Evolutionary conservation across 2,888 invertebrate species (phyloP).

Genomic region (Dendrolimus pini): DNA sequence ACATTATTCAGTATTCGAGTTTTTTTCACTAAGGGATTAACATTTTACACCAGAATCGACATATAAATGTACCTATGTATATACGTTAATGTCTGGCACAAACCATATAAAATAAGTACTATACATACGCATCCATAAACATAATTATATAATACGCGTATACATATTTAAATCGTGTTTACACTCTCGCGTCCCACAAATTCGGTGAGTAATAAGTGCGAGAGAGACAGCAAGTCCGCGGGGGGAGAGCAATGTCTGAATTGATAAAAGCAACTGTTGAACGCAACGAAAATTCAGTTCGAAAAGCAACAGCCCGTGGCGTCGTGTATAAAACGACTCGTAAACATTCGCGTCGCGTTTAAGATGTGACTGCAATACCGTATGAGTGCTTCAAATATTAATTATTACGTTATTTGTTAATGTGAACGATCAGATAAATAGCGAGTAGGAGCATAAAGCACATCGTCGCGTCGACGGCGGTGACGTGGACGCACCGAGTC

Average conservation of each 20-base stretch:
- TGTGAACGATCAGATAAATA: conserved; percentile 32
- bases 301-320: conserved; percentile 47
- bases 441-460: conserved; percentile 27
- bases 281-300: conserved; percentile 67
- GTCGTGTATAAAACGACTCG: conserved; percentile 35
- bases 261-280: conserved; percentile 73
- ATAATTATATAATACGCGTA: conserved; percentile 32
- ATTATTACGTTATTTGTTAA: conserved; percentile 33
- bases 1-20: too few species aligned
- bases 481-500: conserved; percentile 65
- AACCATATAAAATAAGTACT: conserved; percentile 15
- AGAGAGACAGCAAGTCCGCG: conserved; percentile 41
- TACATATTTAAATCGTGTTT: conserved; percentile 30
- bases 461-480: conserved; percentile 36
- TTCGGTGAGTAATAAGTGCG: conserved; percentile 26
- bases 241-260: conserved; percentile 58
- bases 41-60: too few species aligned
- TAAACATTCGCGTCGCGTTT: conserved; percentile 45
- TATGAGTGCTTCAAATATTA: conserved; percentile 51
- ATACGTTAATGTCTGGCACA: conserved; percentile 23
- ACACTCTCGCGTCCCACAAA: conserved; percentile 44
- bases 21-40: too few species aligned
- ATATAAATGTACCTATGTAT: too few species aligned
- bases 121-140: conserved; percentile 5
- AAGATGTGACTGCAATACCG: conserved; percentile 63